Base-by-base conservation (phyloP, 2,888 invertebrate species). In the Mystacides longicornis region DNA sequence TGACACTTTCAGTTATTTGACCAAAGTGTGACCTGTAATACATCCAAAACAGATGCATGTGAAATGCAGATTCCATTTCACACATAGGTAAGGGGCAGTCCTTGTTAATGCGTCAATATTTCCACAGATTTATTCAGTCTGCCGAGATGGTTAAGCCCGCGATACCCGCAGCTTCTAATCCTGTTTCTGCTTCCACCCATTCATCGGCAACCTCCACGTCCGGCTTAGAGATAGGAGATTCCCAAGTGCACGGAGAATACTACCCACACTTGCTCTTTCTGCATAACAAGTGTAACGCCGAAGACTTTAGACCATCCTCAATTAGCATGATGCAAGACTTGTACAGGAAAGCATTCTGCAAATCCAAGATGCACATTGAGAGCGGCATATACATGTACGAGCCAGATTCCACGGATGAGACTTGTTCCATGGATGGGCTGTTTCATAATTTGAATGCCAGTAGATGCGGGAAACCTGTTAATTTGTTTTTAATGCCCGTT, bases 101-200 rank as follows among this genome's bases (percentile, higher is more conserved):
- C n/a, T n/a, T n/a, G n/a, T n/a, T n/a, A n/a, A n/a, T n/a, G n/a
- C n/a, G n/a, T n/a, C n/a, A n/a, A n/a, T n/a, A n/a, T n/a, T 43
- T 42, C 69, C 65, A 16, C 66, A 88, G 89, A 65, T 87, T 89
- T 68, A 74, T 92, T 11, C 86, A 87, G 71, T 82, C 87, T 46
- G 89, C 91, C 18, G 92, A 92, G 73, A 91, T 92, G 89, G 70
- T 93, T 62, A 89, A 89, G 68, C 92, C 92, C 0, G 82, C 87
- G 0, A 81, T 87, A 5, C 81, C 85, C 1, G 77, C 79, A 1
- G 76, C 79, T 1, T 77, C 80, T 0, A 62, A 60, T 23, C 20
- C 49, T 11, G 46, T 20, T 19, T 56, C 54, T 23, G 21, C 52
- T 9, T 23, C 57, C 2, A 42, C 48, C 19, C 58, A 60, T 42